Evolutionary conservation across 2,797 vertebrate species (phyloP), one percentile per base, ranked within the genome.

Genomic region (Pteronotus mesoamericanus): DNA sequence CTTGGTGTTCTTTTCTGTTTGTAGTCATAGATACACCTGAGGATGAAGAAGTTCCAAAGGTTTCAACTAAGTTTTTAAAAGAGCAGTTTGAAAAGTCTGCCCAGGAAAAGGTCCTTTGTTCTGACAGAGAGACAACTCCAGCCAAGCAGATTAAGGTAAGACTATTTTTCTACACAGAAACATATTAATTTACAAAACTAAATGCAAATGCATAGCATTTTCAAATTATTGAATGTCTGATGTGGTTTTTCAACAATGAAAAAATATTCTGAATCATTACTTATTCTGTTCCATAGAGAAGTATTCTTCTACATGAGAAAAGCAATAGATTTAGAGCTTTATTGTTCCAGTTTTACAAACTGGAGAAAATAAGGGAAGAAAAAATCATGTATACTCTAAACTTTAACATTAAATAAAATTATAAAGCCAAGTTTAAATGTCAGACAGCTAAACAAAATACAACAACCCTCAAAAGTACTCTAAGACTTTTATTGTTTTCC

Each of bases 81-180:
- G 98, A 99, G 97, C 99, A 98, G 72, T 99, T 99, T 99, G 99
- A 99, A 98, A 99, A 98, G 98, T 98, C 99, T 96, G 98, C 99
- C 96, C 99, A 99, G 92, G 98, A 98, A 93, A 98, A 98, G 34
- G 69, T 89, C 29, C 59, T 86, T 94, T 96, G 90, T 69, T 91
- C 97, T 91, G 97, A 98, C 39, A 98, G 92, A 96, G 97, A 97
- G 55, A 84, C 66, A 21, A 97, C 98, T 46, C 96, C 99, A 96
- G 98, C 98, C 95, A 99, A 99, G 98, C 98, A 98, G 97, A 97
- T 99, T 77, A 99, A 99, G 99, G 99, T 99, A 98, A 92, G 97
- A 96, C 94, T 84, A 55, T 95, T 97, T 95, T 57, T 94, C 42
- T 84, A 84, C 79, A 95, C 0, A 5, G 77, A 94, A 86, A 44